These are phyloP conservation scores for Leptopilina myrica DNA, from an alignment of 2,888 invertebrate genomes.

Conservation along the genomic window DNA sequence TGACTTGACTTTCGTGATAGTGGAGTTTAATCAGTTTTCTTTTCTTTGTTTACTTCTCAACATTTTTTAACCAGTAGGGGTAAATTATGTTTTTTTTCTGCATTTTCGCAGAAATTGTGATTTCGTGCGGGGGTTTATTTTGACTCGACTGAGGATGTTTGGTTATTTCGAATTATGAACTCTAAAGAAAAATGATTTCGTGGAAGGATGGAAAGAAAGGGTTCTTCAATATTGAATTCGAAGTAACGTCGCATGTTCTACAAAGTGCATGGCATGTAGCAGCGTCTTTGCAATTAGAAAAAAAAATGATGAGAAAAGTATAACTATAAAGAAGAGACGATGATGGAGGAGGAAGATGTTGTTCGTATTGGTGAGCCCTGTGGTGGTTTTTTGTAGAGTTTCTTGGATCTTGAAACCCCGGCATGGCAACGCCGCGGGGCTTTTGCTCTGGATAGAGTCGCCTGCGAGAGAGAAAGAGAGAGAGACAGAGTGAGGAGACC, in stretches of 20 bases:
- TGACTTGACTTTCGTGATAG: background rate
- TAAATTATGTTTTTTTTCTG: no score
- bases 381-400: constrained; percentile 69
- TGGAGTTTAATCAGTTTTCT: background rate
- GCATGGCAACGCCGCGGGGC: constrained; percentile 71
- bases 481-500: constrained; percentile 26
- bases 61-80: no score
- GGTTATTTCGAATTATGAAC: no score
- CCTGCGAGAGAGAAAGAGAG: constrained; percentile 39
- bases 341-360: constrained; percentile 39
- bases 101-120: no score
- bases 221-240: constrained; percentile 2
- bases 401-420: constrained; percentile 63
- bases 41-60: background rate
- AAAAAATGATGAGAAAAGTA: constrained; percentile 19
- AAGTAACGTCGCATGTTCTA: constrained; percentile 45
- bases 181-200: background rate
- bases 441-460: constrained; percentile 59
- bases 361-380: constrained; percentile 58
- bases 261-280: constrained; percentile 41
- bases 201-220: background rate
- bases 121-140: background rate
- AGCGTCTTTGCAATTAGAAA: constrained; percentile 44
- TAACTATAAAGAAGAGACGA: constrained; percentile 42
- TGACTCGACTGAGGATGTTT: background rate